Conservation (phyloP, 2,113 vertebrate genomes). For the Athene noctua region DNA sequence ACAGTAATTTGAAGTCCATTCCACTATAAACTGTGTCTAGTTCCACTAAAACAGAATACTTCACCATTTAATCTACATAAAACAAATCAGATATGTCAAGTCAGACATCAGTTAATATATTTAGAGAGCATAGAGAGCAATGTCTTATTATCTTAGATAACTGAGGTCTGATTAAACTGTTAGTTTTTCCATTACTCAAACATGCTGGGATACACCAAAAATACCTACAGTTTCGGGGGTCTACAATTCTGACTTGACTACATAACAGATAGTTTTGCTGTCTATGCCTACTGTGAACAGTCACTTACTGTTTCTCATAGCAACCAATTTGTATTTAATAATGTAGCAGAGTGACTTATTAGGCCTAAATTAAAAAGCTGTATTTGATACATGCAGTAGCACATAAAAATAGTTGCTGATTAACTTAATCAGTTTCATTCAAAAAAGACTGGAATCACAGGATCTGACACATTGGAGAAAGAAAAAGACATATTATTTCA, state of each 20-base stretch:
- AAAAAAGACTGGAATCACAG: background rate
- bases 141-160: conserved; percentile 40
- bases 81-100: conserved; percentile 27
- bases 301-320: conserved; percentile 52
- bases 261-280: conserved; percentile 44
- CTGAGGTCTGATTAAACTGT: conserved; percentile 20
- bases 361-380: conserved; percentile 27
- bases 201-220: conserved; percentile 16
- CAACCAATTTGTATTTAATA: conserved; percentile 67
- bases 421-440: conserved; percentile 6
- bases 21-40: background rate
- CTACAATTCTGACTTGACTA: conserved; percentile 64
- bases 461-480: background rate
- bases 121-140: conserved; percentile 38
- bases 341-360: conserved; percentile 37
- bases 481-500: background rate
- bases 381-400: conserved; percentile 13
- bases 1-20: background rate
- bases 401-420: conserved; percentile 16
- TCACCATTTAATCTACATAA: conserved; percentile 18
- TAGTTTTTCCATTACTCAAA: conserved; percentile 29
- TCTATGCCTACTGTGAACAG: conserved; percentile 21
- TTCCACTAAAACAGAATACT: background rate
- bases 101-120: conserved; percentile 45
- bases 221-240: conserved; percentile 9